phyloP scores from a whole-genome alignment of 2,797 vertebrate genomes.

The Buceros bicornis region DNA sequence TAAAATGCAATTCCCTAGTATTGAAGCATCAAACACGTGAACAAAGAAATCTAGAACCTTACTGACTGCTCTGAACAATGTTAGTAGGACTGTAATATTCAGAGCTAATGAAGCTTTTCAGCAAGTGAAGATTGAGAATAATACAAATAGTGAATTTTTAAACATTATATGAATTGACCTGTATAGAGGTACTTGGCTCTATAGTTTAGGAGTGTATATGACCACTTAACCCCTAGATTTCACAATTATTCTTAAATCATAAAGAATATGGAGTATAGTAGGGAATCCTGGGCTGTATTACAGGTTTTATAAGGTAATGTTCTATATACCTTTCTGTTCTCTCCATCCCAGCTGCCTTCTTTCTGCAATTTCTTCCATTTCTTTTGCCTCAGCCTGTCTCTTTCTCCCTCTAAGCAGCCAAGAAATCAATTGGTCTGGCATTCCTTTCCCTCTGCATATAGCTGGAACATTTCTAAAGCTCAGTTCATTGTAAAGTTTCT shows the following conservation, averaged over 20 bases:
- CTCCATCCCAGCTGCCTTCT: not conserved
- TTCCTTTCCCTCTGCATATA: constrained; percentile 12
- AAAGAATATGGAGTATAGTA: not conserved
- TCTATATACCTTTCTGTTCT: not conserved
- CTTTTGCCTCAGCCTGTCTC: not conserved
- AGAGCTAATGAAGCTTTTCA: not conserved
- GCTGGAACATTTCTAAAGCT: constrained; percentile 16
- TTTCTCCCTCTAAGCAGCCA: constrained; percentile 11
- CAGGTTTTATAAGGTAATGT: not conserved
- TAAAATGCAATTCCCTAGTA: not conserved
- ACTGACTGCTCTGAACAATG: not conserved
- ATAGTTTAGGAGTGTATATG: not conserved
- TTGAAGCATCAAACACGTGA: not conserved
- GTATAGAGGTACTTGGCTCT: not conserved
- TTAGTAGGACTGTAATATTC: not conserved
- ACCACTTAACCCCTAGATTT: not conserved
- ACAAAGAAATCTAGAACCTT: not conserved
- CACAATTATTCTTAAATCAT: not conserved
- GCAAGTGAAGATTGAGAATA: not conserved
- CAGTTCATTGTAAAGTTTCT: constrained; percentile 3
- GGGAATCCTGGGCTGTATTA: not conserved
- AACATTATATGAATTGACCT: not conserved
- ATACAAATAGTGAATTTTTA: not conserved
- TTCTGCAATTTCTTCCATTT: not conserved
- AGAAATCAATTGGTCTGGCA: constrained; percentile 25